Evolutionary conservation across 2,888 invertebrate genomes (phyloP).

Genomic region (Ophion ventricosus): DNA sequence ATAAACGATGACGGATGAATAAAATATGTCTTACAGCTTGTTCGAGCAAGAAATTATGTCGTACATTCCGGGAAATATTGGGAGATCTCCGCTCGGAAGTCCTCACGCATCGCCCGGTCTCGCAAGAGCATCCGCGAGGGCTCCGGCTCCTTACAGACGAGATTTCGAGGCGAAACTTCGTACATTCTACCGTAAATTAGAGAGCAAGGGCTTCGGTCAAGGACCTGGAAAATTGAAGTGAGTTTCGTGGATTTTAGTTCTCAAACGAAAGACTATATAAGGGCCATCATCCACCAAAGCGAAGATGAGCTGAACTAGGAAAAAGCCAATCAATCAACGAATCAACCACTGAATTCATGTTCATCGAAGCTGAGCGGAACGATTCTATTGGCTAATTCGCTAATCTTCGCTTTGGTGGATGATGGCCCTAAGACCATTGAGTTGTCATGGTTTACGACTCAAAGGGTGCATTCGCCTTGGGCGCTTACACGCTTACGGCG

Average conservation of each 20-base stretch:
- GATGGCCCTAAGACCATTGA: too few relatives aligned
- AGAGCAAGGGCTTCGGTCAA: conserved; percentile 98
- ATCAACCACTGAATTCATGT: too few relatives aligned
- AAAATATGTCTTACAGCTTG: conserved; percentile 87
- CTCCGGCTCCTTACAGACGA: conserved; percentile 95
- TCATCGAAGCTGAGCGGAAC: too few relatives aligned
- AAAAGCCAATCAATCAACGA: too few relatives aligned
- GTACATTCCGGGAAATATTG: conserved; percentile 90
- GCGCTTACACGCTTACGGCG: too few relatives aligned
- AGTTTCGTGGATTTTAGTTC: conserved; percentile 79
- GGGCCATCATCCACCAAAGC: too few relatives aligned
- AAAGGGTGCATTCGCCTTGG: too few relatives aligned
- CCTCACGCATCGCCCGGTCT: conserved; percentile 93
- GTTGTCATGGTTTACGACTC: too few relatives aligned
- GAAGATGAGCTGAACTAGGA: too few relatives aligned
- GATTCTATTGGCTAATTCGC: too few relatives aligned
- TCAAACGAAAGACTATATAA: too few relatives aligned
- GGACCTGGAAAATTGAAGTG: conserved; percentile 98
- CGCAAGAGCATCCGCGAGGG: conserved; percentile 90
- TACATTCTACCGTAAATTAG: conserved; percentile 96
- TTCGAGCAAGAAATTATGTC: conserved; percentile 99
- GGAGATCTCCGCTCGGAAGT: conserved; percentile 85
- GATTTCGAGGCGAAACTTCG: conserved; percentile 98
- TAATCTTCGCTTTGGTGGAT: too few relatives aligned
- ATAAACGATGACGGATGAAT: neutral